These are phyloP conservation scores for Zoanthus gigantus DNA, from an alignment of 92 coral and sea anemone genomes.

Conservation along the genomic window DNA sequence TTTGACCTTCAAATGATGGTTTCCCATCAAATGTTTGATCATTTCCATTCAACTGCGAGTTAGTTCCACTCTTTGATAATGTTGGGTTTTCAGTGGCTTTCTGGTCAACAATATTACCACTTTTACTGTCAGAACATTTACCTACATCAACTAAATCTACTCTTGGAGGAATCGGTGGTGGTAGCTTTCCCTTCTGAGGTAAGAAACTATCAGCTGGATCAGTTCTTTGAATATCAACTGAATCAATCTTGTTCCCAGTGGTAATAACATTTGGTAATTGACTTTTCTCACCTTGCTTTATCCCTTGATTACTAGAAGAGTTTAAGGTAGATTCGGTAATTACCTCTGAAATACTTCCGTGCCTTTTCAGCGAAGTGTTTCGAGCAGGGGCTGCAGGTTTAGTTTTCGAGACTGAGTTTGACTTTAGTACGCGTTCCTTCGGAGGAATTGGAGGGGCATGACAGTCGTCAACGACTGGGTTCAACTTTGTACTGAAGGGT, in stretches of 20 bases:
- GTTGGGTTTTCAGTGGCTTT: background rate
- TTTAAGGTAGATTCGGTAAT: background rate
- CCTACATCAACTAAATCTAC: conserved; percentile 70
- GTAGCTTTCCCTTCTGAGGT: conserved; percentile 40
- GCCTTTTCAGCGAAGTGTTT: conserved; percentile 58
- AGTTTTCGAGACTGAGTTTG: conserved; percentile 4
- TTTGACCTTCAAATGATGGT: background rate
- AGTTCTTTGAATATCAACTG: background rate
- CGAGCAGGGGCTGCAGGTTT: conserved; percentile 61
- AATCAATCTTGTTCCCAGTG: background rate
- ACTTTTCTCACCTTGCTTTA: background rate
- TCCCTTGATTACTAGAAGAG: background rate
- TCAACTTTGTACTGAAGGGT: background rate
- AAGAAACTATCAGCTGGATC: conserved; percentile 4
- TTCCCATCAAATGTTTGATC: conserved; percentile 1
- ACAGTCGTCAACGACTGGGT: background rate
- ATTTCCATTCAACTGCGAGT: background rate
- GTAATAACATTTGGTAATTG: conserved; percentile 64
- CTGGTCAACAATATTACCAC: background rate
- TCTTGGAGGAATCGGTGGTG: conserved; percentile 97
- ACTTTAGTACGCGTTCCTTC: conserved; percentile 13
- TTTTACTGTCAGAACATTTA: conserved; percentile 3
- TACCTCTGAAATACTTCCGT: background rate
- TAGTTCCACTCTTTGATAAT: background rate
- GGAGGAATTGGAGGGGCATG: conserved; percentile 66